Evolutionary conservation across 2,888 invertebrate species (phyloP), one percentile per base, ranked within the genome.

Genomic region (Amphipyra berbera): DNA sequence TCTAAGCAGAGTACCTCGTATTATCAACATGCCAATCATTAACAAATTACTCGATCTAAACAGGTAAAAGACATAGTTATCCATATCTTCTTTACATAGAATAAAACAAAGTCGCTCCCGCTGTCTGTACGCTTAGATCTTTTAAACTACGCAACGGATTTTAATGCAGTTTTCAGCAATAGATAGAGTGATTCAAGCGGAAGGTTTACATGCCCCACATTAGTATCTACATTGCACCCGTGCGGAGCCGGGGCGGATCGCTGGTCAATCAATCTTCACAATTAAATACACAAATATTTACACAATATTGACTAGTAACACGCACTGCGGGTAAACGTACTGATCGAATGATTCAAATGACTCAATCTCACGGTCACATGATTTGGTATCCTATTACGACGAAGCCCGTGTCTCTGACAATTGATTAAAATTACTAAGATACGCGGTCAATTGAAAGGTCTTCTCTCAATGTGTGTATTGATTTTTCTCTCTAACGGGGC

Each of bases 381-480:
- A 59, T 76, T 77, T 64, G 53, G 69, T 76, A 78, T 75, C 60
- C 62, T 73, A 76, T 80, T 73, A 76, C 52, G 55, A 57, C 52
- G 61, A 49, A 73, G 52, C 57, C 63, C 47, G 60, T 53, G 52
- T 46, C 49, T 35, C 30, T 30, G 40, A 46, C 82, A 82, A 82
- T 83, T 82, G 81, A 81, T 83, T 78, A 71, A 70, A 76, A 83
- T 84, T 68, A 71, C 61, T 68, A 61, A 68, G 63, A 76, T 66
- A 55, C 63, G 60, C 63, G 72, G 73, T 73, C 82, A 79, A 82
- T 80, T 81, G 82, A 49, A 49, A 66, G 67, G 69, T 73, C 68
- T 61, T 30, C 58, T 52, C 21, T 47, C 49, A 53, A 54, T 52
- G 9, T 52, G 14, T 46, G 40, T 68, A 75, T 75, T 64, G 72